Conservation (phyloP, 1,140 invertebrate species). For the Helicoverpa armigera region DNA sequence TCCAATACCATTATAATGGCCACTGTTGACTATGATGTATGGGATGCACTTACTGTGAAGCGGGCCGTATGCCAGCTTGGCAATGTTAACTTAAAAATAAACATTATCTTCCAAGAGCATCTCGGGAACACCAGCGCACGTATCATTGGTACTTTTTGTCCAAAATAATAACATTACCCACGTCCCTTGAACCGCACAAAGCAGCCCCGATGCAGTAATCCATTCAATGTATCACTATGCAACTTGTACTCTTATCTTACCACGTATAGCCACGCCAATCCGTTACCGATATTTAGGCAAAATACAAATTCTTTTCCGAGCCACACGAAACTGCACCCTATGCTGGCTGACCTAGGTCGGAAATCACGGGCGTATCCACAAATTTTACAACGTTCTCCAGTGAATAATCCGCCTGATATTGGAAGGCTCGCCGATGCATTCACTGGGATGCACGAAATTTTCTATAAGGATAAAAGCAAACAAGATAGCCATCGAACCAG, state of each 20-base stretch:
- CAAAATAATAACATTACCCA: slow-evolving; percentile 60
- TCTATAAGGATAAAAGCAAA: slow-evolving; percentile 87
- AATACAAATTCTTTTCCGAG: slow-evolving; percentile 75
- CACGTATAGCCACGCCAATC: slow-evolving; percentile 79
- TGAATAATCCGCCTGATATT: slow-evolving; percentile 85
- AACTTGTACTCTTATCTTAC: slow-evolving; percentile 79
- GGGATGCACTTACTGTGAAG: slow-evolving; percentile 32
- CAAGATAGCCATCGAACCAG: slow-evolving; percentile 83
- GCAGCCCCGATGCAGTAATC: slow-evolving; percentile 74
- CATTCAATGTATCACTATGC: slow-evolving; percentile 83
- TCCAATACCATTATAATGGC: slow-evolving; percentile 33
- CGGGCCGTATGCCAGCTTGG: slow-evolving; percentile 32
- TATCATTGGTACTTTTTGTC: slow-evolving; percentile 40
- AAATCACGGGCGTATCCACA: slow-evolving; percentile 58
- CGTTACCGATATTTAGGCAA: slow-evolving; percentile 85
- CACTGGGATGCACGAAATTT: slow-evolving; percentile 85
- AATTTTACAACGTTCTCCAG: slow-evolving; percentile 81
- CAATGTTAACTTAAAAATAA: slow-evolving; percentile 43
- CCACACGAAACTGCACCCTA: slow-evolving; percentile 68
- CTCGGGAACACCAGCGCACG: background rate
- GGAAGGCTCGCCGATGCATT: slow-evolving; percentile 83
- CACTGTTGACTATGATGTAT: slow-evolving; percentile 37
- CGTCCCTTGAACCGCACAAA: slow-evolving; percentile 65
- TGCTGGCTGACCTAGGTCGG: slow-evolving; percentile 57
- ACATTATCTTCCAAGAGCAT: slow-evolving; percentile 15